phyloP scores from a whole-genome alignment of 2,888 invertebrate genomes.

The Clunio marinus region DNA sequence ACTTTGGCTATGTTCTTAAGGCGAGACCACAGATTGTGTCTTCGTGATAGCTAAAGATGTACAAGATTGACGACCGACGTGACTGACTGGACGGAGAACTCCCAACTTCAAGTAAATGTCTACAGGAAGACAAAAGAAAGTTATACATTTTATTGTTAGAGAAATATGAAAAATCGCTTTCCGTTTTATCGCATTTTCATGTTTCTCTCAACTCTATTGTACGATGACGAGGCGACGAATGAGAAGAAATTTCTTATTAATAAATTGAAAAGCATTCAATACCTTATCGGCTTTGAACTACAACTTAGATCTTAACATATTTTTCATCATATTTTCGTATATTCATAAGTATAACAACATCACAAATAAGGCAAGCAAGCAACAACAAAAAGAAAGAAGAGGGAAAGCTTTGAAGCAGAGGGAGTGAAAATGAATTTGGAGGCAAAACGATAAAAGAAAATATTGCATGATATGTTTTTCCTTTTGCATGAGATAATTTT shows the following conservation, averaged over 20 bases:
- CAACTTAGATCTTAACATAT: neutral
- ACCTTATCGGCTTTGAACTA: conserved; percentile 5
- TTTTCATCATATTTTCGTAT: neutral
- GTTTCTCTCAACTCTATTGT: conserved; percentile 18
- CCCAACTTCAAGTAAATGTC: too few relatives aligned
- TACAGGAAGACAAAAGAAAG: neutral
- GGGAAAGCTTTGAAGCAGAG: neutral
- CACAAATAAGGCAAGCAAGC: neutral
- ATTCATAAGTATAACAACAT: neutral
- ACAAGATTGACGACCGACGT: too few relatives aligned
- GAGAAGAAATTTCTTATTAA: neutral
- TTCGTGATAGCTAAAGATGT: too few relatives aligned
- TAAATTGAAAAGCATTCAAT: conserved; percentile 31
- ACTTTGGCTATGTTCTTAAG: too few relatives aligned
- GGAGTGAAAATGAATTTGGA: neutral
- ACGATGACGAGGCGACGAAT: neutral
- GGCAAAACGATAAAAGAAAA: neutral
- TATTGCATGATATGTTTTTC: neutral
- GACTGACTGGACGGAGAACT: too few relatives aligned
- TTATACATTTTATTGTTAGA: neutral
- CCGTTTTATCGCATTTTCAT: conserved; percentile 36
- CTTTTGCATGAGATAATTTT: too few relatives aligned
- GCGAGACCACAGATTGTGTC: too few relatives aligned
- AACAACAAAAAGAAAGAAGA: neutral
- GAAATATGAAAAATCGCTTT: conserved; percentile 32